These are phyloP conservation scores for Nephotettix cincticeps DNA, from an alignment of 1,140 invertebrate genomes.

Conservation along the genomic window DNA sequence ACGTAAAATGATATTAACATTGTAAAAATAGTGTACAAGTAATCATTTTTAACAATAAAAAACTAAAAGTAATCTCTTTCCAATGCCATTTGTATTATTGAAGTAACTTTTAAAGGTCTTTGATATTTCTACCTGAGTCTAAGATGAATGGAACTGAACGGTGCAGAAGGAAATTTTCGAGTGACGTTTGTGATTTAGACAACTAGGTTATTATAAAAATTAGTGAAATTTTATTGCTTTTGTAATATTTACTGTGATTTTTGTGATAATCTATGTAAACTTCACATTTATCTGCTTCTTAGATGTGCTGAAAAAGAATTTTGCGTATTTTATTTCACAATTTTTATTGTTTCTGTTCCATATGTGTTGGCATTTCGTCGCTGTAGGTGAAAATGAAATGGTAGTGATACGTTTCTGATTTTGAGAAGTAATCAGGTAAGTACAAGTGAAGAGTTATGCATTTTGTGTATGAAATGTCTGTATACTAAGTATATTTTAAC, in stretches of 20 bases:
- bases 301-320: neutral
- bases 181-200: slow-evolving; percentile 22
- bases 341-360: neutral
- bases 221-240: neutral
- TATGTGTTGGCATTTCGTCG: slow-evolving; percentile 2
- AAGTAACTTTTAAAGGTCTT: neutral
- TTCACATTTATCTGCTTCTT: neutral
- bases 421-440: too few relatives aligned
- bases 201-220: slow-evolving; percentile 23
- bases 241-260: neutral
- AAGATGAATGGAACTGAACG: too few relatives aligned
- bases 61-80: too few relatives aligned
- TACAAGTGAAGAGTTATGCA: too few relatives aligned
- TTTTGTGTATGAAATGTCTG: too few relatives aligned
- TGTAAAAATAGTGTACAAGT: too few relatives aligned
- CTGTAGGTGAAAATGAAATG: neutral
- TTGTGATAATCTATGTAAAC: neutral
- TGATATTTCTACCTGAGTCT: neutral
- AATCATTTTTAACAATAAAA: too few relatives aligned
- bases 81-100: too few relatives aligned
- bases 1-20: too few relatives aligned
- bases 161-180: slow-evolving; percentile 27
- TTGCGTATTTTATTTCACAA: neutral
- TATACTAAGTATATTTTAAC: too few relatives aligned
- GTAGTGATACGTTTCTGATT: too few relatives aligned